phyloP scores from a whole-genome alignment of 2,888 invertebrate species.

The Eupeodes latifasciatus region DNA sequence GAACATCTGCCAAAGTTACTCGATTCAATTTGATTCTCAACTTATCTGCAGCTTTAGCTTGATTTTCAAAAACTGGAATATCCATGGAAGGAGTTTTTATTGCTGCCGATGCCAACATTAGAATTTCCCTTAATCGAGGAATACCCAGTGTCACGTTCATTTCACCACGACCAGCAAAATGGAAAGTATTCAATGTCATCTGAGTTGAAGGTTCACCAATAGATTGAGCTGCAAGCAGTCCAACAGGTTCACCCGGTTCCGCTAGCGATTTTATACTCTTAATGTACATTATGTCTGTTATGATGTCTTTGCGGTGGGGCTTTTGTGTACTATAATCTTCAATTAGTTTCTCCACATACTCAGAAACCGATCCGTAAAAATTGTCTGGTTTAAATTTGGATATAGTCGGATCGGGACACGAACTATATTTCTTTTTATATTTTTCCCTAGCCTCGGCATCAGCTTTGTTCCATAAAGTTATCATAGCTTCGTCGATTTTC shows the following conservation, averaged over 20 bases:
- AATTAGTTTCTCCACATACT: constrained; percentile 90
- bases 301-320: constrained; percentile 83
- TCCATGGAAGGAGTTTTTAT: constrained; percentile 99
- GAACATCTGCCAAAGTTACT: constrained; percentile 91
- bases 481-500: constrained; percentile 86
- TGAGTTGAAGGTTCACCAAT: constrained; percentile 99
- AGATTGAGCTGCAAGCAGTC: constrained; percentile 96
- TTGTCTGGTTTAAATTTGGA: constrained; percentile 89
- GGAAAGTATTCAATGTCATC: constrained; percentile 99
- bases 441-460: constrained; percentile 86
- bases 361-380: constrained; percentile 93
- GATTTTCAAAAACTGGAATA: constrained; percentile 90
- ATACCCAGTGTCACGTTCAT: constrained; percentile 99
- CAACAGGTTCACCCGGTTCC: constrained; percentile 97
- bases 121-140: constrained; percentile 96
- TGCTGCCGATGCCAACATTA: constrained; percentile 97
- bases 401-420: constrained; percentile 91
- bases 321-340: constrained; percentile 86
- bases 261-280: constrained; percentile 92
- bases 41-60: constrained; percentile 87
- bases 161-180: constrained; percentile 99
- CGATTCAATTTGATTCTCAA: constrained; percentile 90
- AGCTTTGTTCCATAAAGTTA: constrained; percentile 88
- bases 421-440: constrained; percentile 84
- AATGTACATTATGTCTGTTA: constrained; percentile 89